These are phyloP conservation scores for Scleropages formosus DNA, from an alignment of 2,797 vertebrate genomes.

Conservation along the genomic window DNA sequence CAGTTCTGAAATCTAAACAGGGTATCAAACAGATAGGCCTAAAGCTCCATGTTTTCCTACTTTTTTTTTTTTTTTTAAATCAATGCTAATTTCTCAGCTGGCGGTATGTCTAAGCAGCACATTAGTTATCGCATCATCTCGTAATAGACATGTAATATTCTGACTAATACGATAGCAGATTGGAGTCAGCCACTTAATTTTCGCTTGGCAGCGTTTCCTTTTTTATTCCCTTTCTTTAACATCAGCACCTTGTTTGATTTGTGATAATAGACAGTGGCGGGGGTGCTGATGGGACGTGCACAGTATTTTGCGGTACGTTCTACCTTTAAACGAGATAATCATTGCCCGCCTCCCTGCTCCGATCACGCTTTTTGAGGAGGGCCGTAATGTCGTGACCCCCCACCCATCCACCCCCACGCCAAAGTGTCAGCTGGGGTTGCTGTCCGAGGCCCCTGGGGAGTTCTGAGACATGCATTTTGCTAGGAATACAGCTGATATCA, in stretches of 20 bases:
- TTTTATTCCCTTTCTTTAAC: too few species aligned
- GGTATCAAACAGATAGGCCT: conserved; percentile 1
- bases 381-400: background rate
- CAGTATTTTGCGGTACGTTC: background rate
- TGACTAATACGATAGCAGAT: background rate
- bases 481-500: conserved; percentile 18
- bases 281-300: too few species aligned
- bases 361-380: background rate
- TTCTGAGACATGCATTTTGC: background rate
- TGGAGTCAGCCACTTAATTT: background rate
- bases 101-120: conserved; percentile 12
- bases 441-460: conserved; percentile 38
- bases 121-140: background rate
- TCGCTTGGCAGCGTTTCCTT: background rate
- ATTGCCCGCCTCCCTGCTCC: background rate
- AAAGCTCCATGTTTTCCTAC: background rate
- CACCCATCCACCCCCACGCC: conserved; percentile 3
- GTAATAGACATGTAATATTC: conserved; percentile 8
- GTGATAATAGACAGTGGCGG: background rate
- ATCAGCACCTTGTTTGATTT: background rate
- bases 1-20: background rate
- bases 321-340: background rate
- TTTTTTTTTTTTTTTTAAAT: background rate
- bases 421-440: conserved; percentile 38
- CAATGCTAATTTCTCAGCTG: background rate